These are phyloP conservation scores for Araneus ventricosus DNA, from an alignment of 1,140 invertebrate species.

Conservation along the genomic window DNA sequence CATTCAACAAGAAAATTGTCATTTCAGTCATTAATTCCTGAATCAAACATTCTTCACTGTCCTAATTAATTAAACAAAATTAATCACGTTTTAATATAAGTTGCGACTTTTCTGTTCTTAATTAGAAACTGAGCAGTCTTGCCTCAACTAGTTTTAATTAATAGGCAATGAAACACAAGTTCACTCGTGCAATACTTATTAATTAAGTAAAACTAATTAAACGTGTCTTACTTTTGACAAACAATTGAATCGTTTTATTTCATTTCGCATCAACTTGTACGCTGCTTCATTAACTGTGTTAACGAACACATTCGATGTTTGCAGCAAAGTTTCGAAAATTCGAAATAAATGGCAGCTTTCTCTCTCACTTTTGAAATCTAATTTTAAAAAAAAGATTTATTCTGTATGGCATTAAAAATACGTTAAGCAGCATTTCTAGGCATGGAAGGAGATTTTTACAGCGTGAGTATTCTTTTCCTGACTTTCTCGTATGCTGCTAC, in stretches of 20 bases:
- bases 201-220: background rate
- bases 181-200: background rate
- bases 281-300: background rate
- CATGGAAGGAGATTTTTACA: no score
- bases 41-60: background rate
- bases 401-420: no score
- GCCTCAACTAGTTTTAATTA: background rate
- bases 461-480: no score
- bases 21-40: background rate
- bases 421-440: no score
- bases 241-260: background rate
- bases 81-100: background rate
- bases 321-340: no score
- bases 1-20: background rate
- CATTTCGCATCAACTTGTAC: background rate
- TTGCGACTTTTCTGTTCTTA: background rate
- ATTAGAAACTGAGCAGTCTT: slow-evolving; percentile 9
- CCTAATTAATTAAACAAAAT: background rate
- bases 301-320: background rate
- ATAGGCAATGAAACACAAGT: background rate
- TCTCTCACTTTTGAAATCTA: no score
- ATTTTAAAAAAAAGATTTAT: no score
- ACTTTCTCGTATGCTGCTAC: no score
- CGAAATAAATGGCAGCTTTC: no score
- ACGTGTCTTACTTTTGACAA: background rate